Evolutionary conservation across 2,888 invertebrate species (phyloP).

Genomic region (Seira sanloemensis): DNA sequence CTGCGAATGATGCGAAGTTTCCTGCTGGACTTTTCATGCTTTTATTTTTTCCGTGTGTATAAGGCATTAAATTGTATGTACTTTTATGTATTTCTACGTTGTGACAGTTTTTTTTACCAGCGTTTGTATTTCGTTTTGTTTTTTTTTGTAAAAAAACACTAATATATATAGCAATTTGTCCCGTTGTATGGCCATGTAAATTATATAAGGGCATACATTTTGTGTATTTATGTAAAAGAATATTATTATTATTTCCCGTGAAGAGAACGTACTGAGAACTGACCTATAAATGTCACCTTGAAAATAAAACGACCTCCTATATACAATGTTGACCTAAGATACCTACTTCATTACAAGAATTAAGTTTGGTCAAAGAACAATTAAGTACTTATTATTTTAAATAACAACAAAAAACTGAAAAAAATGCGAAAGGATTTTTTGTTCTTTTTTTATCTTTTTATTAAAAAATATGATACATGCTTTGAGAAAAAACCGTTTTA

Average conservation of each 20-base stretch:
- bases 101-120: constrained; percentile 27
- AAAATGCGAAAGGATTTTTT: constrained; percentile 13
- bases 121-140: neutral
- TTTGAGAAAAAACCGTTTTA: constrained; percentile 27
- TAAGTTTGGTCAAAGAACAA: neutral
- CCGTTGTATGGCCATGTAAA: neutral
- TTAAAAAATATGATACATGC: constrained; percentile 41
- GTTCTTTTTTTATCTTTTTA: constrained; percentile 49
- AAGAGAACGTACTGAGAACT: no score
- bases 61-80: no score
- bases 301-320: no score
- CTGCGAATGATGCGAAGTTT: no score
- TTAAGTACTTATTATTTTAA: neutral
- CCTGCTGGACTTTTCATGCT: no score
- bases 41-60: no score
- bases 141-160: neutral
- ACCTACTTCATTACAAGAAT: no score
- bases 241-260: no score
- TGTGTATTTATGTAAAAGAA: neutral
- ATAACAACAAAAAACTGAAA: neutral
- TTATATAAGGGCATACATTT: neutral
- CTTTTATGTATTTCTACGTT: neutral
- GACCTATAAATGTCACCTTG: no score
- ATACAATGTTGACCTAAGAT: no score
- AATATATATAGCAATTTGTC: neutral